phyloP scores from a whole-genome alignment of 37 sponge, comb jelly and placozoan genomes.

The Mnemiopsis leidyi region DNA sequence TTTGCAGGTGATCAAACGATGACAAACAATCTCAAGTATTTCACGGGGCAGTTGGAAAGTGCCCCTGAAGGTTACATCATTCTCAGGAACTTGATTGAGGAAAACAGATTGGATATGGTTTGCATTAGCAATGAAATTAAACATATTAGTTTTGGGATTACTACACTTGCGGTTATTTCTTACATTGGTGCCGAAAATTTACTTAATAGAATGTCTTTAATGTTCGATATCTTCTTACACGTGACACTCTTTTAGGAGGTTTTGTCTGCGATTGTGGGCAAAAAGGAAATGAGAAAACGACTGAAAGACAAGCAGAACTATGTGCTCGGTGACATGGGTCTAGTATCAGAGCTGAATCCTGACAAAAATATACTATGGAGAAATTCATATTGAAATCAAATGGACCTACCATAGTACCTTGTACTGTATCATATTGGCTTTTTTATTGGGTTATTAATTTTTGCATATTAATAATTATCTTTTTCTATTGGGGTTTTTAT shows the following conservation, averaged over 20 bases:
- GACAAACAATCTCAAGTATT: slow-evolving; percentile 37
- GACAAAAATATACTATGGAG: slow-evolving; percentile 12
- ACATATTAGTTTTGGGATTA: too few relatives aligned
- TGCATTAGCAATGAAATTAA: too few relatives aligned
- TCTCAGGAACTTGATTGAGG: not conserved
- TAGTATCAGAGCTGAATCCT: slow-evolving; percentile 26
- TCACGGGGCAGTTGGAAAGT: not conserved
- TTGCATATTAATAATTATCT: too few relatives aligned
- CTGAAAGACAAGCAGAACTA: slow-evolving; percentile 31
- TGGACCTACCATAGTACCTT: not conserved
- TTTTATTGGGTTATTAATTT: too few relatives aligned
- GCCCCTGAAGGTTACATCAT: not conserved
- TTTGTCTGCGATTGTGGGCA: slow-evolving; percentile 19
- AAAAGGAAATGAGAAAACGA: slow-evolving; percentile 24
- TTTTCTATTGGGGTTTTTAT: too few relatives aligned
- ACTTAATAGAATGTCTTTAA: too few relatives aligned
- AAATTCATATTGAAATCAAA: not conserved
- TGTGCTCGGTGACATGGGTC: slow-evolving; percentile 21
- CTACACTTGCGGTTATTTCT: too few relatives aligned
- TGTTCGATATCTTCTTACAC: not conserved
- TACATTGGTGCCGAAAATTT: too few relatives aligned
- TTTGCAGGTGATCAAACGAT: slow-evolving; percentile 25
- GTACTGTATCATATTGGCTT: not conserved
- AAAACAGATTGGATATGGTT: not conserved
- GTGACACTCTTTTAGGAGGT: not conserved